These are phyloP conservation scores for Escarpia spicata DNA, from an alignment of 2,888 invertebrate species.

Conservation along the genomic window DNA sequence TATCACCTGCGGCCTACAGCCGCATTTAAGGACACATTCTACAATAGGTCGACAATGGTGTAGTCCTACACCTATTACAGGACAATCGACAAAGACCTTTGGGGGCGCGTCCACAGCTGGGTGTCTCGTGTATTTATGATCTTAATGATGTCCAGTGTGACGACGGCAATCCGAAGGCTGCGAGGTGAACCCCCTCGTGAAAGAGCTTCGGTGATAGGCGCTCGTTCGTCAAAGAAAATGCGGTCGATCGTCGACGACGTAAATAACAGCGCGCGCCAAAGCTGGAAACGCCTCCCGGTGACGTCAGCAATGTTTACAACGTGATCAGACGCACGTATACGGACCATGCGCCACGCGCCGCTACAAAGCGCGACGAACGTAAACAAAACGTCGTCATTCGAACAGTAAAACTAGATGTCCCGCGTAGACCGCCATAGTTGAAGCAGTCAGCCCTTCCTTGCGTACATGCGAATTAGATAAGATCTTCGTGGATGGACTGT, in stretches of 20 bases:
- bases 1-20: too few relatives aligned
- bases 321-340: not conserved
- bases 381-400: not conserved
- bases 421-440: not conserved
- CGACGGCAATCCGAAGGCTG: not conserved
- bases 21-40: too few relatives aligned
- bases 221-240: not conserved
- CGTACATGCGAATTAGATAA: not conserved
- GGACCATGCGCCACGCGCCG: not conserved
- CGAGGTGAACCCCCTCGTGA: not conserved
- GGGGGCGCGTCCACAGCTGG: not conserved
- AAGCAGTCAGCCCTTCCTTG: not conserved
- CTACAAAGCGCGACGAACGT: conserved; percentile 13
- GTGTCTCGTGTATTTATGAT: not conserved
- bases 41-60: too few relatives aligned
- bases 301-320: not conserved
- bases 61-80: too few relatives aligned
- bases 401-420: not conserved
- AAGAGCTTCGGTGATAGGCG: not conserved
- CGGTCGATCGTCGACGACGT: conserved; percentile 5
- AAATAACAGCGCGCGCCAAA: not conserved
- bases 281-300: not conserved
- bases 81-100: too few relatives aligned
- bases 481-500: not conserved
- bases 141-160: not conserved